Conservation (phyloP, 1,140 invertebrate genomes). For the Cydia fagiglandana region DNA sequence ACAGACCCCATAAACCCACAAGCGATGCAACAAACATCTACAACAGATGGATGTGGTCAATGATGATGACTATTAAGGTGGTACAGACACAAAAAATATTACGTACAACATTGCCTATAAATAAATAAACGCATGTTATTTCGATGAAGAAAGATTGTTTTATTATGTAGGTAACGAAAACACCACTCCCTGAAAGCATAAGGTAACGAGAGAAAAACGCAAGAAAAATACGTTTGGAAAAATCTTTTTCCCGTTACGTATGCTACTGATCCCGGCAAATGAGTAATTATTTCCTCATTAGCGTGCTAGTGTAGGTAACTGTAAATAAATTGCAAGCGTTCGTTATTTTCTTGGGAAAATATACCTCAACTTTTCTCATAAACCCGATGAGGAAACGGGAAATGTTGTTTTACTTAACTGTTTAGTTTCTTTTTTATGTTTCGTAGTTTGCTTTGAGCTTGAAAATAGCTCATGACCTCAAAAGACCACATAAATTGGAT, state of each 20-base stretch:
- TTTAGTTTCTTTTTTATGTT: constrained; percentile 13
- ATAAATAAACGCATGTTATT: background rate
- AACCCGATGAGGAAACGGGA: background rate
- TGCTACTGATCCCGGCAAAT: constrained; percentile 23
- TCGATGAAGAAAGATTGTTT: background rate
- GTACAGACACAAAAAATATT: too few species aligned
- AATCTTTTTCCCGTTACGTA: constrained; percentile 24
- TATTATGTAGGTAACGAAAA: constrained; percentile 1
- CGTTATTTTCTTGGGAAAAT: constrained; percentile 19
- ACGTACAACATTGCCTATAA: too few species aligned
- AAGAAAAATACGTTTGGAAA: constrained; percentile 29
- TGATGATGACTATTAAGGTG: too few species aligned
- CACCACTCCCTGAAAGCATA: background rate
- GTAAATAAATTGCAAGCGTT: constrained; percentile 18
- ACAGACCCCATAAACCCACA: too few species aligned
- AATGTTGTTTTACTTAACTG: constrained; percentile 10
- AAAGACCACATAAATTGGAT: too few species aligned
- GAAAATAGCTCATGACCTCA: background rate
- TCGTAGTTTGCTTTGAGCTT: background rate
- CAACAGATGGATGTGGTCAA: too few species aligned
- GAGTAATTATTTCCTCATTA: constrained; percentile 31
- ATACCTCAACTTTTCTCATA: constrained; percentile 25
- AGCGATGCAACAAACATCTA: too few species aligned
- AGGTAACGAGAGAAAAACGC: constrained; percentile 26
- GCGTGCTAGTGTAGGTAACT: constrained; percentile 19